Evolutionary conservation across 2,888 invertebrate species (phyloP).

Genomic region (Watsonalla cultraria): DNA sequence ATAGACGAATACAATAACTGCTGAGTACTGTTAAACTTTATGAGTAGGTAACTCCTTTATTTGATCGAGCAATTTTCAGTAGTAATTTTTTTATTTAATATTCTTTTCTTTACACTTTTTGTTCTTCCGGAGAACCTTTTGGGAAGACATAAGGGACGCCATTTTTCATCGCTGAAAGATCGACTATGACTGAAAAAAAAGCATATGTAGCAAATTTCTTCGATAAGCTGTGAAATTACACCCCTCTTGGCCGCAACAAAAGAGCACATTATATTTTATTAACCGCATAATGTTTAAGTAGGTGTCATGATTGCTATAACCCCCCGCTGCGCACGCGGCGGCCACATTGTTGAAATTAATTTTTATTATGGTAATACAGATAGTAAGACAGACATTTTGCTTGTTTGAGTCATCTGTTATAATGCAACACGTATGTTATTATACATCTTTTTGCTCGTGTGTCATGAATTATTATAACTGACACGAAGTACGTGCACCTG

Average conservation of each 20-base stretch:
- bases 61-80: too few species aligned
- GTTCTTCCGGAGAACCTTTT: too few species aligned
- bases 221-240: too few species aligned
- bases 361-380: conserved; percentile 47
- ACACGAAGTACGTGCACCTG: too few species aligned
- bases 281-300: neutral
- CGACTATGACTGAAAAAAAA: too few species aligned
- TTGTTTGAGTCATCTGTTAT: conserved; percentile 66
- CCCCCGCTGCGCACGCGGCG: conserved; percentile 64
- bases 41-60: neutral
- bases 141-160: too few species aligned
- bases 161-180: too few species aligned
- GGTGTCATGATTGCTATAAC: conserved; percentile 12
- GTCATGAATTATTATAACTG: neutral
- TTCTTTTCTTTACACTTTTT: too few species aligned
- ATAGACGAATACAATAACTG: neutral
- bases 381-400: conserved; percentile 49
- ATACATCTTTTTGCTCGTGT: neutral
- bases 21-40: neutral
- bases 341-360: conserved; percentile 61
- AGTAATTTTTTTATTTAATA: too few species aligned
- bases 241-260: neutral
- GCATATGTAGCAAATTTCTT: too few species aligned
- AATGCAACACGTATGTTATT: conserved; percentile 18
- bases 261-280: neutral